These are phyloP conservation scores for Sebastes ruberrimus DNA, from an alignment of 2,797 vertebrate genomes.

Conservation along the genomic window DNA sequence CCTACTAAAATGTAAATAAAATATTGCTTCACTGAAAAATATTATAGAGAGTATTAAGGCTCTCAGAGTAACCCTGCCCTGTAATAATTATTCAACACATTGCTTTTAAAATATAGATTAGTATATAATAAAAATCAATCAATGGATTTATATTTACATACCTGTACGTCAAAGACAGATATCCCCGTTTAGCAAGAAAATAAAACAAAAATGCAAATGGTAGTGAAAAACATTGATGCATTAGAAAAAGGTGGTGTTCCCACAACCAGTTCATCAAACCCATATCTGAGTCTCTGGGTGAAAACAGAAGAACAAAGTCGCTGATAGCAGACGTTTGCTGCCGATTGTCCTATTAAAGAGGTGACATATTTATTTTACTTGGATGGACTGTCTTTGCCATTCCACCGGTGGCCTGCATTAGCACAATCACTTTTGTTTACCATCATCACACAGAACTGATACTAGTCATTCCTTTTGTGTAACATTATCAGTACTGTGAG, in stretches of 20 bases:
- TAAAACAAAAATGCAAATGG: conserved; percentile 74
- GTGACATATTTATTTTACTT: conserved; percentile 13
- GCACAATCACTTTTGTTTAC: neutral
- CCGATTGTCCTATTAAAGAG: neutral
- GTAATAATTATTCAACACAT: neutral
- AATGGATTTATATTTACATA: conserved; percentile 22
- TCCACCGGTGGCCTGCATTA: conserved; percentile 16
- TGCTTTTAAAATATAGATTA: neutral
- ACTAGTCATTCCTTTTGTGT: conserved; percentile 4
- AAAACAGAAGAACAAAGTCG: neutral
- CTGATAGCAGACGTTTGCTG: neutral
- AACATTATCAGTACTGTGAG: neutral
- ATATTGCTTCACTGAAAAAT: neutral
- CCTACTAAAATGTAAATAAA: neutral
- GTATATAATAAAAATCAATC: neutral
- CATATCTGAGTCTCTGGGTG: conserved; percentile 50
- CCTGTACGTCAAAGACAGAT: conserved; percentile 63
- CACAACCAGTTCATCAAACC: conserved; percentile 31
- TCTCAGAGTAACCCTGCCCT: neutral
- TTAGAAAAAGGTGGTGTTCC: conserved; percentile 58
- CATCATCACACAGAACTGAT: neutral
- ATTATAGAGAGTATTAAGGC: neutral
- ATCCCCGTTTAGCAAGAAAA: conserved; percentile 47
- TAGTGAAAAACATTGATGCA: conserved; percentile 64
- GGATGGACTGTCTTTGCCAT: neutral